Conservation (phyloP, 2,113 vertebrate genomes). For the Centropus unirufus region DNA sequence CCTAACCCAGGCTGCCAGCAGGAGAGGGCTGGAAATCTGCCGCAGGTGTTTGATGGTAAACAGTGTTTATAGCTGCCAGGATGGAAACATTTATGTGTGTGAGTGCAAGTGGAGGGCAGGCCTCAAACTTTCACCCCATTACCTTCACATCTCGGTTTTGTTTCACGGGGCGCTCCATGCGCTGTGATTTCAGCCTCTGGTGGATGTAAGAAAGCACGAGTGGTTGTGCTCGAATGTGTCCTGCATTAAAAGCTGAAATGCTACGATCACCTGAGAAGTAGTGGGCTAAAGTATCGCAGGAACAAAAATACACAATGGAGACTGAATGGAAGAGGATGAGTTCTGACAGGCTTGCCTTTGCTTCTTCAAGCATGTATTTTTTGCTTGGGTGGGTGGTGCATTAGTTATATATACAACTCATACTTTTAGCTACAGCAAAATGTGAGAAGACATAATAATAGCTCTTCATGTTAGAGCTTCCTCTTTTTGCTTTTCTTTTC, state of each 20-base stretch:
- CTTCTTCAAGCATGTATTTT: slow-evolving; percentile 36
- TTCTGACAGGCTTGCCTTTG: slow-evolving; percentile 58
- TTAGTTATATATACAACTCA: slow-evolving; percentile 57
- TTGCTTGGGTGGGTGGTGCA: slow-evolving; percentile 38
- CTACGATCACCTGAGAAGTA: slow-evolving; percentile 34
- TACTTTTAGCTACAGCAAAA: slow-evolving; percentile 55
- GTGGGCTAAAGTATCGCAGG: slow-evolving; percentile 46
- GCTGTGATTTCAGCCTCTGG: background rate
- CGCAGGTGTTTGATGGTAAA: slow-evolving; percentile 68
- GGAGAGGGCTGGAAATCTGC: slow-evolving; percentile 43
- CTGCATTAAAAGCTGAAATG: slow-evolving; percentile 28
- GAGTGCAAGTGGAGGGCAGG: slow-evolving; percentile 69
- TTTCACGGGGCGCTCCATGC: background rate
- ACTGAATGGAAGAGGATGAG: slow-evolving; percentile 61
- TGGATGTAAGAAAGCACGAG: background rate
- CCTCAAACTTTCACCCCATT: slow-evolving; percentile 67
- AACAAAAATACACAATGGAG: slow-evolving; percentile 51
- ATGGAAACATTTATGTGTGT: slow-evolving; percentile 51
- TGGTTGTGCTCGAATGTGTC: background rate
- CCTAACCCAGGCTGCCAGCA: slow-evolving; percentile 3
- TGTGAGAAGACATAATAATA: slow-evolving; percentile 58
- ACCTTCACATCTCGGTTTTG: slow-evolving; percentile 52
- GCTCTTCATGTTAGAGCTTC: slow-evolving; percentile 12
- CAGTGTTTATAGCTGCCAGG: slow-evolving; percentile 62
- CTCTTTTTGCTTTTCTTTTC: background rate